Evolutionary conservation across 1,140 invertebrate genomes (phyloP).

Genomic region (Drosophila triauraria): DNA sequence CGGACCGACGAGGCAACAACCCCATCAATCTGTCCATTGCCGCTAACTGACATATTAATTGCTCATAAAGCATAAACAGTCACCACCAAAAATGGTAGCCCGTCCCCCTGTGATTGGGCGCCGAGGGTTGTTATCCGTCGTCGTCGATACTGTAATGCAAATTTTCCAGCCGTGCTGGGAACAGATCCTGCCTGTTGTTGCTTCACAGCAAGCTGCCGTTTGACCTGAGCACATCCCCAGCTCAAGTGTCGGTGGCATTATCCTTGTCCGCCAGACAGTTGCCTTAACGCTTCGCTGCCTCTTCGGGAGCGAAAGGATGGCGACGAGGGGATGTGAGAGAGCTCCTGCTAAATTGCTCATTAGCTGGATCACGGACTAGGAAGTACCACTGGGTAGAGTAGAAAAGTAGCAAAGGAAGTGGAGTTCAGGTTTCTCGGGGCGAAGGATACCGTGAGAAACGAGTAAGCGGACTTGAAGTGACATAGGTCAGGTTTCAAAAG

Average conservation of each 20-base stretch:
- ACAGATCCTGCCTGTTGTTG: constrained; percentile 9
- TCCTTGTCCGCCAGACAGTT: constrained; percentile 41
- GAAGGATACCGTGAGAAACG: constrained; percentile 36
- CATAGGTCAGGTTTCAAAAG: constrained; percentile 29
- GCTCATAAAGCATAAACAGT: constrained; percentile 59
- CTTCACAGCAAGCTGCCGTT: constrained; percentile 14
- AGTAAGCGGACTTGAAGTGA: constrained; percentile 3
- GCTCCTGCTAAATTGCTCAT: constrained; percentile 54
- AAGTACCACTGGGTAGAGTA: not conserved
- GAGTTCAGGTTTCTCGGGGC: constrained; percentile 1
- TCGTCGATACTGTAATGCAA: constrained; percentile 24
- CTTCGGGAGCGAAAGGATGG: constrained; percentile 17
- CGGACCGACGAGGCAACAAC: constrained; percentile 33
- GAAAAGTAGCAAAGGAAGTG: constrained; percentile 14
- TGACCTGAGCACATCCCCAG: constrained; percentile 30
- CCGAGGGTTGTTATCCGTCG: constrained; percentile 28
- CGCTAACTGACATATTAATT: constrained; percentile 67
- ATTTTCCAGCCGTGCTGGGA: constrained; percentile 27
- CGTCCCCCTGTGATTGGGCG: constrained; percentile 20
- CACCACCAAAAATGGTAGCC: constrained; percentile 46
- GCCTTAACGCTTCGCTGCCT: constrained; percentile 55
- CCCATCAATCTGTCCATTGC: constrained; percentile 55
- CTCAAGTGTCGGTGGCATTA: constrained; percentile 56
- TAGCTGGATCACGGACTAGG: constrained; percentile 35
- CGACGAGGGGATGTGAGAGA: constrained; percentile 8